Base-by-base conservation (phyloP, 30 jellyfish, hydroid and myxozoan species). In the Hydractinia echinata region DNA sequence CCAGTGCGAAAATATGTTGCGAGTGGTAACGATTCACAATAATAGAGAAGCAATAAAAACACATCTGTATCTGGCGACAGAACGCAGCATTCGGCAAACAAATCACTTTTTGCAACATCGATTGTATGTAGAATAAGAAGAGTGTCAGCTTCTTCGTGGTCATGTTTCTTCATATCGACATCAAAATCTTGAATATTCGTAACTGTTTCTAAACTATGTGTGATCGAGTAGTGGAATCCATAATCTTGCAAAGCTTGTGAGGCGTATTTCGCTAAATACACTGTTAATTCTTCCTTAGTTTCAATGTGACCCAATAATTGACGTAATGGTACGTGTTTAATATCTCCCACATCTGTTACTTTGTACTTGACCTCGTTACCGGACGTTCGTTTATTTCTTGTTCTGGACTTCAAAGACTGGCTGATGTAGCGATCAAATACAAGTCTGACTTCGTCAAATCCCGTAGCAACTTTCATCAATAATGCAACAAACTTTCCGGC, bases 61-160 rank as follows among this genome's bases (percentile, higher is more conserved):
- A 30, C 44, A 30, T 30, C 44, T 30, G 44, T 30, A 30, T 30
- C 44, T 30, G 44, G 44, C 44, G 44, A 30, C 44, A 30, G 44
- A 30, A 30, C 2, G 44, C 44, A 30, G 44, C 44, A 30, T 30
- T 30, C 2, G 44, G 44, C 1, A 30, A 30, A 30, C 44, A 30
- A 30, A 64, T 64, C 39, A 8, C 51, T 64, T 64, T 64, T 64
- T n/a, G 74, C 74, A 13, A 64, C 74, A 51, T 64, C 74, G 18
- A 64, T 64, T 64, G 6, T 51, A 13, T 64, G 74, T 9, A 64
- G 18, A 44, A 64, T 18, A 4, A 72, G 51, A n/a, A 72, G 2
- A 10, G 81, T 72, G 66, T 84, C 92, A 5, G 88, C 88, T 72
- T 84, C 88, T 74, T 84, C 92, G 73, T 84, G 83, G 55, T 71